Evolutionary conservation across 2,113 vertebrate species (phyloP).

Genomic region (Pteronura brasiliensis): DNA sequence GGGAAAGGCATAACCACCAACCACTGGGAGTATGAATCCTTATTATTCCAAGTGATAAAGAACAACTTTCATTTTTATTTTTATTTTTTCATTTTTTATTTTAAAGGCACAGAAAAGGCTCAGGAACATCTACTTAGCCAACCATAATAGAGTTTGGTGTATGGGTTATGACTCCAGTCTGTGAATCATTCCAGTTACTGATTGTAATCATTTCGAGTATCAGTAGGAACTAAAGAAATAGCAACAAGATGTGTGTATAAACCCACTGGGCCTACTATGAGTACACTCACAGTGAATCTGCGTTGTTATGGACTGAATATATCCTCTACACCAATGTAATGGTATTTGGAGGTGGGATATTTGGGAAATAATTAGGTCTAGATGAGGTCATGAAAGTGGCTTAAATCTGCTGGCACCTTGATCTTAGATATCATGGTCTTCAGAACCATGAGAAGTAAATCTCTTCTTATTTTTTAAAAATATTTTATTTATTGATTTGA

Average conservation of each 20-base stretch:
- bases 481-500: background rate
- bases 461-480: background rate
- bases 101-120: background rate
- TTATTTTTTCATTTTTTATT: background rate
- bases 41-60: background rate
- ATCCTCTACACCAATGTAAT: background rate
- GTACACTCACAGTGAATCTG: background rate
- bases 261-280: background rate
- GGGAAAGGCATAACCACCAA: background rate
- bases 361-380: background rate
- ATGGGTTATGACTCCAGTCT: background rate
- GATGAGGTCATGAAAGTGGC: background rate
- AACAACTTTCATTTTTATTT: background rate
- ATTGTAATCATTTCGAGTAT: background rate
- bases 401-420: background rate
- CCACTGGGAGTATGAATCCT: background rate
- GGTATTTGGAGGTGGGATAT: background rate
- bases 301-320: background rate
- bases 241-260: background rate
- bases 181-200: background rate
- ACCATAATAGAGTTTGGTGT: background rate
- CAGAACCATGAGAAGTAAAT: background rate
- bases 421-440: background rate
- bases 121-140: background rate
- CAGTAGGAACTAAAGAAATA: background rate